A percentile compares a stretch with the other conserved stretches of the same genome.
phyloP scores from a whole-genome alignment of 2,113 vertebrate genomes.

The Lycaon pictus region DNA sequence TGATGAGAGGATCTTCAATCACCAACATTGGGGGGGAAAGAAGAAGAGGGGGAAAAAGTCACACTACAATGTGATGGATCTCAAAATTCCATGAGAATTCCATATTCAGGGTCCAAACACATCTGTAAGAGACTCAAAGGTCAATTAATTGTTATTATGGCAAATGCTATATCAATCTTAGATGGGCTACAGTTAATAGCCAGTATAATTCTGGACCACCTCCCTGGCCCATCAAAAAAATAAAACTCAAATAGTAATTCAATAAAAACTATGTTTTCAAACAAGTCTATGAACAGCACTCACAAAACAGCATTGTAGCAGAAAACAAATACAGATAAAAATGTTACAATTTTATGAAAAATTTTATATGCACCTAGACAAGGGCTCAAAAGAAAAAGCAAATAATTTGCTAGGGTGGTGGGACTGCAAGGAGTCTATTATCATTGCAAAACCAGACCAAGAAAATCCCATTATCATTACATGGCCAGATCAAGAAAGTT shows the following conservation, averaged over 20 bases:
- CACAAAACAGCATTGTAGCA: slow-evolving; percentile 43
- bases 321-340: slow-evolving; percentile 44
- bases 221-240: slow-evolving; percentile 56
- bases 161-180: slow-evolving; percentile 64
- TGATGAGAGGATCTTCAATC: slow-evolving; percentile 78
- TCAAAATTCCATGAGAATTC: slow-evolving; percentile 82
- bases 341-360: slow-evolving; percentile 41
- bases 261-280: slow-evolving; percentile 61
- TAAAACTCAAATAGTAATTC: slow-evolving; percentile 56
- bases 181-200: slow-evolving; percentile 55
- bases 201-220: slow-evolving; percentile 60
- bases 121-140: slow-evolving; percentile 82
- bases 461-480: neutral
- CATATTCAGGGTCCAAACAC: slow-evolving; percentile 78
- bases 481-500: slow-evolving; percentile 26
- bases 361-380: slow-evolving; percentile 13
- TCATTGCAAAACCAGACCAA: slow-evolving; percentile 24
- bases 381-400: slow-evolving; percentile 32
- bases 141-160: slow-evolving; percentile 73
- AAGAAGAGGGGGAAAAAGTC: slow-evolving; percentile 35
- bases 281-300: slow-evolving; percentile 33
- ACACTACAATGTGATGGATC: slow-evolving; percentile 79
- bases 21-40: slow-evolving; percentile 68
- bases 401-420: slow-evolving; percentile 13
- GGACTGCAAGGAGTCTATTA: neutral